Base-by-base conservation (phyloP, 1,140 invertebrate genomes). In the Penaeus chinensis region DNA sequence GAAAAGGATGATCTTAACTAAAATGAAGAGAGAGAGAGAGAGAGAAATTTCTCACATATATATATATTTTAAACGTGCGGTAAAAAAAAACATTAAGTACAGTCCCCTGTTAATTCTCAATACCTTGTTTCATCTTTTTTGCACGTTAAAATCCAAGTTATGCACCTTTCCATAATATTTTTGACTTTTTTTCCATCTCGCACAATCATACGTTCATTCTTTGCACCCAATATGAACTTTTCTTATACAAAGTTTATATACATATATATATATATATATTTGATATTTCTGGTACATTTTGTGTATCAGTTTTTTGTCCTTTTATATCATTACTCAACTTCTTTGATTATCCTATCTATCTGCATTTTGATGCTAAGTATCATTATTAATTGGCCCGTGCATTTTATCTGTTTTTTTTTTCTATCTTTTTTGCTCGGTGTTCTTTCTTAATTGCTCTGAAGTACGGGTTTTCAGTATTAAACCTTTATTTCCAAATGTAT, bases 91-190 rank as follows among this genome's bases (percentile, higher is more conserved):
- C 80, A 87, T 74, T 81, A 80, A 82, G 80, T 87, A 82, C 66
- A 82, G 80, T 74, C 79, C 54, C 86, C 63, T 87, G 69, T 82
- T 87, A 82, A 87, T 77, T 82, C 86, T 87, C 32, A 83, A 82
- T 82, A 82, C 86, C 86, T 87, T 87, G 86, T 87, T 87, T 82
- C 82, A 82, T 87, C 86, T 81, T 87, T 87, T 87, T 87, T 87
- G 86, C 86, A 87, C 86, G 86, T 82, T 87, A 87, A 87, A 87
- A 65, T 87, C 85, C 85, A 82, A 87, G 86, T 87, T 87, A 83
- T 87, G 86, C 86, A 87, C 86, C 86, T 87, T 87, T 87, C 86
- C 86, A 87, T 87, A 87, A 87, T 87, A 87, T 87, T 87, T 87
- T 86, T 87, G 82, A 37, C 77, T 74, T 83, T 87, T 84, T 85